Percentiles rank a stretch among this genome's conserved stretches.
Conservation (phyloP, 2,113 vertebrate species). For the Orthonyx spaldingii region DNA sequence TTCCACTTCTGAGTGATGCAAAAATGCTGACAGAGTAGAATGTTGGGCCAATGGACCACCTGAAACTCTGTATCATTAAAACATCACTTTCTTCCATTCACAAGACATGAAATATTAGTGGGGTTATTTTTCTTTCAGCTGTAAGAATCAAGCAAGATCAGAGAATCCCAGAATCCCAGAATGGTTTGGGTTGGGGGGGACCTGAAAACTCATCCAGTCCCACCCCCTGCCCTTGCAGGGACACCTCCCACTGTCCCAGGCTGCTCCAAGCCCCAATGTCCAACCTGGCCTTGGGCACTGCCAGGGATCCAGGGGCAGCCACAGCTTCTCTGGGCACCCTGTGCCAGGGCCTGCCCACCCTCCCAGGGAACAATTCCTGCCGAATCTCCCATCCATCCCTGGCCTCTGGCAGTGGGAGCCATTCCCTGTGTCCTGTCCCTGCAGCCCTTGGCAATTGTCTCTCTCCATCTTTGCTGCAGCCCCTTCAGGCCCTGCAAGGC, state of each 20-base stretch:
- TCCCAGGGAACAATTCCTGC: not conserved
- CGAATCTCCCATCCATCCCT: too few species aligned
- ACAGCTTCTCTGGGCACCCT: not conserved
- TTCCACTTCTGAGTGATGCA: not conserved
- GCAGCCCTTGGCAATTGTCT: not conserved
- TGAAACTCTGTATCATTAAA: not conserved
- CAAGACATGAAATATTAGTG: not conserved
- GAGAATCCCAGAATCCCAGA: not conserved
- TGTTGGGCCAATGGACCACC: rapidly evolving
- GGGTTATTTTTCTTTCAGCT: not conserved
- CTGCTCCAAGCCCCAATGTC: not conserved
- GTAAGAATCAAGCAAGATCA: not conserved
- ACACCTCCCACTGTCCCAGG: not conserved
- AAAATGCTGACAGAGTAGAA: not conserved
- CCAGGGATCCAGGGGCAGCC: not conserved
- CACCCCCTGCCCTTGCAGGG: not conserved
- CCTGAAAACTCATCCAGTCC: rapidly evolving
- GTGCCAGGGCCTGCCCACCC: not conserved
- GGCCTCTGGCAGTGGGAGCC: too few species aligned
- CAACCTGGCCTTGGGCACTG: not conserved
- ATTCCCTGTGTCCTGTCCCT: not conserved
- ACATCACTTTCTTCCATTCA: not conserved
- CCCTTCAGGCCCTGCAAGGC: not conserved
- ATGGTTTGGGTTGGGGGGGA: not conserved
- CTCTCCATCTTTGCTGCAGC: not conserved